These are phyloP conservation scores for Acanthosepion pharaonis DNA, from an alignment of 2,888 invertebrate species.

Conservation along the genomic window DNA sequence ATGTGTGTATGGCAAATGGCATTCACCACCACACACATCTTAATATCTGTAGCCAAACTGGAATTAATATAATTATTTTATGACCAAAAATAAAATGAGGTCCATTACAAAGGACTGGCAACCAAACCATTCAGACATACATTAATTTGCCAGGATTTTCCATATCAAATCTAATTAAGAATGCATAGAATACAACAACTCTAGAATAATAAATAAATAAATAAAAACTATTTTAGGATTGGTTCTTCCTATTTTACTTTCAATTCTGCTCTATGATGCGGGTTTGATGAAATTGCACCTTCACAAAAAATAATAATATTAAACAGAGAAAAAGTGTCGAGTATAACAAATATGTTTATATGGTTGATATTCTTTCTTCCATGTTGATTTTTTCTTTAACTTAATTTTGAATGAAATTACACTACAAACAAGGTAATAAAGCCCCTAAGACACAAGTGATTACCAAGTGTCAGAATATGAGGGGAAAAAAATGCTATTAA, in stretches of 20 bases:
- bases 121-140: neutral
- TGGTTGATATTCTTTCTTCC: too few species aligned
- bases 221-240: neutral
- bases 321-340: neutral
- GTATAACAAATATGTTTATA: too few species aligned
- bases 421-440: too few species aligned
- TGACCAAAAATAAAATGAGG: neutral
- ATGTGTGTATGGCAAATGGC: neutral
- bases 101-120: neutral
- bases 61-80: neutral
- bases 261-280: neutral
- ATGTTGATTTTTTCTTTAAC: too few species aligned
- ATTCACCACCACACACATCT: neutral
- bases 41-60: neutral
- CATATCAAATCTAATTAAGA: neutral
- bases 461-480: too few species aligned
- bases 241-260: neutral
- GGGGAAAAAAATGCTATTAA: too few species aligned
- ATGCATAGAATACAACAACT: neutral
- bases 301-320: neutral
- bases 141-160: neutral
- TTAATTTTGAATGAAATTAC: too few species aligned
- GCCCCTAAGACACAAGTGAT: too few species aligned
- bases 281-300: neutral
- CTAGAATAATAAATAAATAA: neutral